Conservation (phyloP, 2,888 invertebrate genomes). For the Apomyelois bistriatella region DNA sequence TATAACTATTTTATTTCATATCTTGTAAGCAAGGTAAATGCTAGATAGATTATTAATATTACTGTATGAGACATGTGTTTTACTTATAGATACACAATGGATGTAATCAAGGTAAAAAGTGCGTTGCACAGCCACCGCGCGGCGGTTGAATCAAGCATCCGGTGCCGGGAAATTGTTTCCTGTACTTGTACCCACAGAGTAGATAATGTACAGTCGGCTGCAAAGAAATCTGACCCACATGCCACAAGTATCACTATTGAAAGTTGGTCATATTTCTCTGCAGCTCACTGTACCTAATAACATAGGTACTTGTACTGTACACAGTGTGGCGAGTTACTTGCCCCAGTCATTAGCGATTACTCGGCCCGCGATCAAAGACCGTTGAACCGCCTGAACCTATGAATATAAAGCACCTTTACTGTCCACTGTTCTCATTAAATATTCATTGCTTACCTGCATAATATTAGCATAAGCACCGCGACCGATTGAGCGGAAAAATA, state of each 20-base stretch:
- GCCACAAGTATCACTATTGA: no score
- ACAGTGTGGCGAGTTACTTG: not conserved
- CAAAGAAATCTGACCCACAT: no score
- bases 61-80: not conserved
- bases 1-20: no score
- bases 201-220: no score
- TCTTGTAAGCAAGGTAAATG: no score
- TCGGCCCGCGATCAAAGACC: conserved; percentile 41
- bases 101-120: conserved; percentile 10
- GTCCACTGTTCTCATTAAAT: conserved; percentile 40
- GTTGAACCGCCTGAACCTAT: conserved; percentile 48
- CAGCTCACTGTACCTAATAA: no score
- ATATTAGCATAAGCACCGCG: conserved; percentile 43
- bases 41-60: not conserved
- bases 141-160: conserved; percentile 6
- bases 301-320: no score
- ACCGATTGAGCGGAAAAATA: conserved; percentile 17
- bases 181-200: conserved; percentile 11
- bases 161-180: conserved; percentile 17
- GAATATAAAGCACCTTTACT: conserved; percentile 52
- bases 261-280: no score
- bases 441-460: conserved; percentile 50
- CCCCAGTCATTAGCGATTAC: conserved; percentile 26
- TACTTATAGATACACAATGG: conserved; percentile 4
- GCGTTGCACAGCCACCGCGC: not conserved